Evolutionary conservation across 2,888 invertebrate species (phyloP).

Genomic region (Periphyllus acericola): DNA sequence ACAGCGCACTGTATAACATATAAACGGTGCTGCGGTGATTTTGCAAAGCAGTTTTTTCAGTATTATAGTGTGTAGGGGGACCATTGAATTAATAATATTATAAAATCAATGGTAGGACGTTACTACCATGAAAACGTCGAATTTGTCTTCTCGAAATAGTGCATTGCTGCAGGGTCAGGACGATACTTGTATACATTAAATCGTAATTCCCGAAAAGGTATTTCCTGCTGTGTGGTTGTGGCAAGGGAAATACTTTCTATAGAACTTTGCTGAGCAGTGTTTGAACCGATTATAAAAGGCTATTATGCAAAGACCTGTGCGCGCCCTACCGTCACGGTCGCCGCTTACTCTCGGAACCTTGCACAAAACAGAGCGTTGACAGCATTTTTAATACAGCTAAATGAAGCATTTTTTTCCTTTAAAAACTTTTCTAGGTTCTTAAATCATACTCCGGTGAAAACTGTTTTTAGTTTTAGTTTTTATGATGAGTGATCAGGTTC

Average conservation of each 20-base stretch:
- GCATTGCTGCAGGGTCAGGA: not conserved
- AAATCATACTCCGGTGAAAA: conserved; percentile 1
- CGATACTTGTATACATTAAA: not conserved
- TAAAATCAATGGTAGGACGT: too few species aligned
- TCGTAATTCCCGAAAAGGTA: not conserved
- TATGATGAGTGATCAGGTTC: conserved; percentile 22
- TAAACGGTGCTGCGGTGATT: not conserved
- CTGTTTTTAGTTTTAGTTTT: not conserved
- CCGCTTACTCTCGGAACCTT: not conserved
- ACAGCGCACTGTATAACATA: not conserved
- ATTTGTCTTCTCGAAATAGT: not conserved
- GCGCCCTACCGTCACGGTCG: not conserved
- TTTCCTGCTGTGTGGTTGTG: not conserved
- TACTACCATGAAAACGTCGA: not conserved
- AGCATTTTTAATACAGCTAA: conserved; percentile 16
- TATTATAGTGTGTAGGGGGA: not conserved
- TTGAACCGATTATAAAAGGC: conserved; percentile 15
- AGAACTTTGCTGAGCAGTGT: conserved; percentile 1
- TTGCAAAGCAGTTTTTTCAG: not conserved
- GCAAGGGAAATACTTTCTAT: not conserved
- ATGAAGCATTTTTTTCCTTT: not conserved
- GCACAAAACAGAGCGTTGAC: not conserved
- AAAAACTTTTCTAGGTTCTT: conserved; percentile 3
- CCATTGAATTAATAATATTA: too few species aligned
- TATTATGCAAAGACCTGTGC: not conserved